Base-by-base conservation (phyloP, 2,888 invertebrate species). In the Drosophila pseudotakahashii region DNA sequence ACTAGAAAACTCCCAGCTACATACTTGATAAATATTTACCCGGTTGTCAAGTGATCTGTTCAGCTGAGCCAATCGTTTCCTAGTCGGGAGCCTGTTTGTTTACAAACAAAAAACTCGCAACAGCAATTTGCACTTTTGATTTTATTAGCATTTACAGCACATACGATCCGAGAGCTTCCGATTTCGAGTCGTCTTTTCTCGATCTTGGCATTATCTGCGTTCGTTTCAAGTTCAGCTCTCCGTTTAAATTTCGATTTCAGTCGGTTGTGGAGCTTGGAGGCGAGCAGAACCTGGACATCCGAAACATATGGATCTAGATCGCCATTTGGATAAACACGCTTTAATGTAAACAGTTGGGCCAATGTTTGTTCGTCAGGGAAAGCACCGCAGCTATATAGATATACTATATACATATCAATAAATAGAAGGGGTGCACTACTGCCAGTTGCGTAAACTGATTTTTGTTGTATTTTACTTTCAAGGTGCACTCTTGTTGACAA, bases 71-170 rank as follows among this genome's bases (percentile, higher is more conserved):
- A 63, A 62, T 70, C 62, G 60, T 68, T 87, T 87, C 62, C 84
- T 83, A 59, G 42, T 75, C 52, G 57, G 11, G 51, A 42, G 76
- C 69, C 51, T 0, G 64, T 86, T 69, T 80, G 71, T 83, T 80
- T 83, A 72, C 60, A 86, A 83, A 77, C 78, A 82, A 72, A 26
- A 61, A 59, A 62, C 75, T 84, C 62, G 32, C 76, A 59, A 54
- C 13, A 39, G 34, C 59, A 48, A 55, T 37, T 36, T 36, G 48
- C 45, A 19, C 44, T 19, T 34, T 14, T 3, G 19, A 10, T 26
- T 36, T 45, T 26, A 61, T 55, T 55, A 45, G 34, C 61, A 37
- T 42, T 39, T n/a, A 10, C 10, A 2, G 5, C 23, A 44, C 44
- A 44, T 14, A 45, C 51, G 44, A 34, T 26, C 45, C 55, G 26